These are phyloP conservation scores for Choristoneura rosaceana DNA, from an alignment of 2,888 invertebrate species.

Conservation along the genomic window DNA sequence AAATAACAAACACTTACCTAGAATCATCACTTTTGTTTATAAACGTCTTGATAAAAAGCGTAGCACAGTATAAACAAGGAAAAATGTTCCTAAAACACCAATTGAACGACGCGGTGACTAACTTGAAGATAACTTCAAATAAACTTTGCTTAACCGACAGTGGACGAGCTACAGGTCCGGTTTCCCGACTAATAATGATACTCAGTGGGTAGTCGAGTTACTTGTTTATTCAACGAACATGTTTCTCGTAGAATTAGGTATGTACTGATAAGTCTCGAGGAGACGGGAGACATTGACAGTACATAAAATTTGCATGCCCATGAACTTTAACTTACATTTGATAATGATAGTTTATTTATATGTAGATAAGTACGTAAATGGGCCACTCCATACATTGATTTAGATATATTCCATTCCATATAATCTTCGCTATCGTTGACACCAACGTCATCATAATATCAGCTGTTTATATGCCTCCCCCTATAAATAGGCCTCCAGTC, in stretches of 20 bases:
- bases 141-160: not conserved
- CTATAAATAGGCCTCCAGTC: no score
- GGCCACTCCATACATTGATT: no score
- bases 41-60: no score
- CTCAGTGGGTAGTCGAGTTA: not conserved
- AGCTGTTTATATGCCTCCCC: no score
- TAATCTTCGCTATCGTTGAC: no score
- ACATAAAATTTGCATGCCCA: not conserved
- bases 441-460: no score
- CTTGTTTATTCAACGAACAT: not conserved
- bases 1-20: not conserved
- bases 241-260: not conserved
- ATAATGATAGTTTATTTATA: not conserved
- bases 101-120: not conserved
- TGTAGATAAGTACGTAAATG: not conserved
- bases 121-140: no score
- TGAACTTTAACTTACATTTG: not conserved
- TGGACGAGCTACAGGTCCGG: constrained; percentile 17
- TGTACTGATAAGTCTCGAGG: not conserved
- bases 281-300: not conserved
- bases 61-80: not conserved
- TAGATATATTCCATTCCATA: no score
- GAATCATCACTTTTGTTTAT: not conserved
- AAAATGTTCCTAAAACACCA: not conserved
- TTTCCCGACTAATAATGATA: not conserved